Evolutionary conservation across 2,797 vertebrate genomes (phyloP).

Genomic region (Sebastes iracundus): DNA sequence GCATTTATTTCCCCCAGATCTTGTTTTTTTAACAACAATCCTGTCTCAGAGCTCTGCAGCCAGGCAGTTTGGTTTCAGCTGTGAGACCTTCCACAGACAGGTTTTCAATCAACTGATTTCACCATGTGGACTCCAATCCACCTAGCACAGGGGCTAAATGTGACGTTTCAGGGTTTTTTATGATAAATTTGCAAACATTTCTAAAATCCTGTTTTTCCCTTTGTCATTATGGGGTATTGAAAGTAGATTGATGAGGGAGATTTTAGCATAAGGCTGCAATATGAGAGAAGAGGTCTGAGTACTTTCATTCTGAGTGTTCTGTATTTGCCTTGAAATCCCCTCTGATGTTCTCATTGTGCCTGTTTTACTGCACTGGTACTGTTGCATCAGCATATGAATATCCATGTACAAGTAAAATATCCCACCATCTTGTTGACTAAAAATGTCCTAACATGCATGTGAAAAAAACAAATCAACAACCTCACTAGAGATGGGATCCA

Average conservation of each 20-base stretch:
- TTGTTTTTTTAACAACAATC: no score
- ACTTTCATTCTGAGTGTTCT: not conserved
- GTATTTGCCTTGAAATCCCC: no score
- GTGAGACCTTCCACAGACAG: no score
- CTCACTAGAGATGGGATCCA: not conserved
- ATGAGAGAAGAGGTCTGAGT: not conserved
- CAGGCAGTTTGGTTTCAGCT: no score
- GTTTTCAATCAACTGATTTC: no score
- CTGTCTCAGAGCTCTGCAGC: no score
- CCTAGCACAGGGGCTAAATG: no score
- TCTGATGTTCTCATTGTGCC: no score
- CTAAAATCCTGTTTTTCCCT: not conserved
- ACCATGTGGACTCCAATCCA: no score
- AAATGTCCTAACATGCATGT: not conserved
- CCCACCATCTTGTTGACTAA: not conserved
- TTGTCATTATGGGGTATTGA: not conserved
- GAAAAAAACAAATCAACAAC: not conserved
- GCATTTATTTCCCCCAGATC: no score
- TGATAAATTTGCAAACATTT: not conserved
- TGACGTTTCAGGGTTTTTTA: not conserved
- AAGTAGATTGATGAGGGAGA: not conserved
- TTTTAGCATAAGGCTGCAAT: not conserved
- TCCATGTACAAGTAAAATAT: not conserved
- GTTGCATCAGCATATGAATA: not conserved
- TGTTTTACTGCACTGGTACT: not conserved